A percentile compares a stretch with the other conserved stretches of the same genome.
phyloP scores from a whole-genome alignment of 92 coral and sea anemone species.

The Zoanthus sansibaricus region DNA sequence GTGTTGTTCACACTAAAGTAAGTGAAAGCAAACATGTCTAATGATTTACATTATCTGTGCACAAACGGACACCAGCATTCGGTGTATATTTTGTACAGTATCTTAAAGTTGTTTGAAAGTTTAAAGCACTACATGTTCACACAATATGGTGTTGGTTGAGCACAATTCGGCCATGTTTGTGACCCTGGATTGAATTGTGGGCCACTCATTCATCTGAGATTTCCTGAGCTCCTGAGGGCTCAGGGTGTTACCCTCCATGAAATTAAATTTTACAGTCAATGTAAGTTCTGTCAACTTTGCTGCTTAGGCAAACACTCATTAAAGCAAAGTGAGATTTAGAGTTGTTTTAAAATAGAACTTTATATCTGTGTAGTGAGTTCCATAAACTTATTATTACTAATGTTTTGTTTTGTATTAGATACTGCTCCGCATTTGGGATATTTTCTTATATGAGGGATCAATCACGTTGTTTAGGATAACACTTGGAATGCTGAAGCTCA shows the following conservation, averaged over 20 bases:
- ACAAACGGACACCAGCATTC: no score
- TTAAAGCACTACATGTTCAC: not conserved
- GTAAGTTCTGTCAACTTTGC: no score
- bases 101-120: not conserved
- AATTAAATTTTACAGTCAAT: no score
- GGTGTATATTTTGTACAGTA: not conserved
- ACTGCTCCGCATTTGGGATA: conserved; percentile 93
- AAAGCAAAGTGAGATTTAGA: no score
- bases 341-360: no score
- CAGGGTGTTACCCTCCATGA: no score
- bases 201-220: no score
- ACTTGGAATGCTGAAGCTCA: conserved; percentile 95
- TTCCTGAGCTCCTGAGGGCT: no score
- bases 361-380: no score
- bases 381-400: not conserved
- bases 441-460: conserved; percentile 96
- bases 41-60: not conserved
- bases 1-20: conserved; percentile 98
- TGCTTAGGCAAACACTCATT: no score
- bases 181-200: no score
- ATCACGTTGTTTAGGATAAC: conserved; percentile 92
- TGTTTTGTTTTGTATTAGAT: conserved; percentile 49
- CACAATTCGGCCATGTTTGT: no score
- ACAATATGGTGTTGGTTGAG: not conserved
- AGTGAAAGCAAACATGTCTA: not conserved